Conservation (phyloP, 2,113 vertebrate genomes). For the Lophochroa leadbeateri region DNA sequence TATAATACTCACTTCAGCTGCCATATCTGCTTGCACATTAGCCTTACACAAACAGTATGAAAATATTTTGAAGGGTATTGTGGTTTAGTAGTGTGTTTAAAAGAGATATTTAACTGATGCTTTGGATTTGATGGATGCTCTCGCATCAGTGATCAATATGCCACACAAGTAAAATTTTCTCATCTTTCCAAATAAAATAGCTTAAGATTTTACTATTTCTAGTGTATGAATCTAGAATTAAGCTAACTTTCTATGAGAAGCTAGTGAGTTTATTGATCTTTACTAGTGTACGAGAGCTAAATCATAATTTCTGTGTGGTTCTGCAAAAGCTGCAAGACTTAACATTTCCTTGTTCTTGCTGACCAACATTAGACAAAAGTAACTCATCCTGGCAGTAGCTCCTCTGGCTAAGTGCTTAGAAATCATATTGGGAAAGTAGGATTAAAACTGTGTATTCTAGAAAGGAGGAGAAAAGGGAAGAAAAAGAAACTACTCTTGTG, state of each 20-base stretch:
- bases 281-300: background rate
- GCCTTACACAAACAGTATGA: background rate
- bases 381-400: background rate
- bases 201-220: background rate
- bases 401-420: background rate
- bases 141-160: background rate
- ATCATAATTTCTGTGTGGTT: background rate
- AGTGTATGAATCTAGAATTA: background rate
- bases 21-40: background rate
- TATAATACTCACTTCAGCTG: background rate
- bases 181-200: background rate
- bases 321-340: background rate
- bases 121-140: background rate
- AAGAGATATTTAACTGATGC: background rate
- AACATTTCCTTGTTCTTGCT: background rate
- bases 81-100: background rate
- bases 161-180: background rate
- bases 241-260: background rate
- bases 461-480: background rate
- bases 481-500: background rate
- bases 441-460: background rate
- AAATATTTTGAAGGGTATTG: background rate
- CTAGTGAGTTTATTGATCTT: background rate
- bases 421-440: background rate
- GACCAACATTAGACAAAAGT: background rate